phyloP scores from a whole-genome alignment of 1,140 invertebrate genomes.

The Caenorhabditis elegans region DNA sequence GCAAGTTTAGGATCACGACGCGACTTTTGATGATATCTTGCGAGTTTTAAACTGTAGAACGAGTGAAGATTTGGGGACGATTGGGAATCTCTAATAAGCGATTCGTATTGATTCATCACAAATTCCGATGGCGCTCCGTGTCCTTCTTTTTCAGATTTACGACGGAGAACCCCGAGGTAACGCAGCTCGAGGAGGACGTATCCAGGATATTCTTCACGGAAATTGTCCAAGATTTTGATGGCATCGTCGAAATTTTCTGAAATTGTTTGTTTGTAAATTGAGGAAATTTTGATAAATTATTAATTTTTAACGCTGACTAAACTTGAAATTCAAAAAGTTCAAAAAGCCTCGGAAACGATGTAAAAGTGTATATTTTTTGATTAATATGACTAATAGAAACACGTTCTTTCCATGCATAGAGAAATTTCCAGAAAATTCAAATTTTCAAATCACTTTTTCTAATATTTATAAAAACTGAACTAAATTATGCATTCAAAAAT shows the following conservation, averaged over 20 bases:
- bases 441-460: too few relatives aligned
- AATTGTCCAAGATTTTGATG: background rate
- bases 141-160: background rate
- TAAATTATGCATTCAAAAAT: too few relatives aligned
- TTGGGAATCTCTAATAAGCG: background rate
- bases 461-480: too few relatives aligned
- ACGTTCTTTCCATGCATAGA: too few relatives aligned
- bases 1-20: background rate
- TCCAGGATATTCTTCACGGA: background rate
- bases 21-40: background rate
- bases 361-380: too few relatives aligned
- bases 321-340: too few relatives aligned
- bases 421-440: too few relatives aligned
- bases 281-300: too few relatives aligned
- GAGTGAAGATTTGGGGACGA: slow-evolving; percentile 4
- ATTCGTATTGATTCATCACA: background rate
- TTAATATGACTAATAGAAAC: too few relatives aligned
- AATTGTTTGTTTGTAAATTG: background rate
- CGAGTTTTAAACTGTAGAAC: background rate
- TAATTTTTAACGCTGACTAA: too few relatives aligned
- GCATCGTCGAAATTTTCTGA: background rate
- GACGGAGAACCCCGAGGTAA: background rate
- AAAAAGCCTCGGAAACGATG: too few relatives aligned
- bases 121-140: background rate
- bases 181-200: background rate